Conservation (phyloP, 2,888 invertebrate species). For the Antheraea yamamai region DNA sequence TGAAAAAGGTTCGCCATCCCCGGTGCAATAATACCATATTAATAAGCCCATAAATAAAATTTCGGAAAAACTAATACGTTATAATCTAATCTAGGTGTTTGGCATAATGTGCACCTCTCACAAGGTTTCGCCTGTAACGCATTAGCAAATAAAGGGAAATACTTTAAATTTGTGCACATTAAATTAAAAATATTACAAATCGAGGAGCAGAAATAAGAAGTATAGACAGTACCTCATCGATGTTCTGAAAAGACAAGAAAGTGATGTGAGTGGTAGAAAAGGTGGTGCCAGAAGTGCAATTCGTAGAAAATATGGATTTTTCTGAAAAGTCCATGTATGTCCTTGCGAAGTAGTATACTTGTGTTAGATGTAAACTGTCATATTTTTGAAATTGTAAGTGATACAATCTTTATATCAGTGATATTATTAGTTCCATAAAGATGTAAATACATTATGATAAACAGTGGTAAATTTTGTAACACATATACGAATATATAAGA, state of each 20-base stretch:
- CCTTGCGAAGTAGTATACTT: neutral
- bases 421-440: neutral
- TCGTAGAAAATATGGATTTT: neutral
- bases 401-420: neutral
- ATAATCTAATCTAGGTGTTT: conserved; percentile 43
- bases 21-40: neutral
- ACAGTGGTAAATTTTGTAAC: neutral
- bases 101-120: conserved; percentile 35
- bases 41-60: neutral
- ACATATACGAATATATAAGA: neutral
- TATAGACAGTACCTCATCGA: conserved; percentile 82
- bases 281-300: conserved; percentile 63
- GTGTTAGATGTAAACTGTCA: neutral
- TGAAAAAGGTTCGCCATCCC: conserved; percentile 3
- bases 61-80: conserved; percentile 14
- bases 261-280: conserved; percentile 69
- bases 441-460: neutral
- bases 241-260: conserved; percentile 84
- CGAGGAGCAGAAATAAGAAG: conserved; percentile 61
- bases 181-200: conserved; percentile 58
- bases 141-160: conserved; percentile 31
- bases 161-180: conserved; percentile 54
- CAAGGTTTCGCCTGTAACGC: conserved; percentile 29
- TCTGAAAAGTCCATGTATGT: neutral
- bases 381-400: neutral